These are phyloP conservation scores for Dermochelys coriacea DNA, from an alignment of 2,797 vertebrate genomes.

Conservation along the genomic window DNA sequence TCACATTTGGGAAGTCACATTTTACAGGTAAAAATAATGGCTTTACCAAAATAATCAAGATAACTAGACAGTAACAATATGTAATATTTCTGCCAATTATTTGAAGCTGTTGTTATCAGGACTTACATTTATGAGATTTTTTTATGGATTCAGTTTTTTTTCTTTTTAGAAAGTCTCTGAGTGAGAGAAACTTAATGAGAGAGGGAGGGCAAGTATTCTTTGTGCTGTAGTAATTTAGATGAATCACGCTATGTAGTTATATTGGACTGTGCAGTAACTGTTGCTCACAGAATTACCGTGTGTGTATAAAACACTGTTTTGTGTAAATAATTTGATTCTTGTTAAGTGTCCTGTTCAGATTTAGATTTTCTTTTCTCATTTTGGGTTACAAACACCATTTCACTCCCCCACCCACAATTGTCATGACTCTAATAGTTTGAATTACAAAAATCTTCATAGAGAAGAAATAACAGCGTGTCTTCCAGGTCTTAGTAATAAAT, in stretches of 20 bases:
- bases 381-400: constrained; percentile 49
- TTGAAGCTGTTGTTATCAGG: constrained; percentile 39
- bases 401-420: not conserved
- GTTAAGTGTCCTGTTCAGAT: constrained; percentile 11
- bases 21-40: constrained; percentile 90
- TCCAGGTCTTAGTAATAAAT: not conserved
- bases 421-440: not conserved
- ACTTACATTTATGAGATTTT: constrained; percentile 16
- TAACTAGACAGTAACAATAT: not conserved
- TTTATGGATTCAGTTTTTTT: constrained; percentile 63
- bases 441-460: not conserved
- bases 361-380: not conserved
- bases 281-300: constrained; percentile 48
- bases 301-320: constrained; percentile 44
- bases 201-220: constrained; percentile 72
- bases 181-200: constrained; percentile 72
- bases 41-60: constrained; percentile 54
- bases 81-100: constrained; percentile 27
- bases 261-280: constrained; percentile 46
- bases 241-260: constrained; percentile 51
- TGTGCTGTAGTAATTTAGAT: constrained; percentile 66
- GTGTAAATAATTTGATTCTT: constrained; percentile 51
- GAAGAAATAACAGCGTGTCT: not conserved
- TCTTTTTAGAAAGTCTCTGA: constrained; percentile 69
- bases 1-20: constrained; percentile 99